Conservation (phyloP, 2,113 vertebrate genomes). For the Lepisosteus oculatus region DNA sequence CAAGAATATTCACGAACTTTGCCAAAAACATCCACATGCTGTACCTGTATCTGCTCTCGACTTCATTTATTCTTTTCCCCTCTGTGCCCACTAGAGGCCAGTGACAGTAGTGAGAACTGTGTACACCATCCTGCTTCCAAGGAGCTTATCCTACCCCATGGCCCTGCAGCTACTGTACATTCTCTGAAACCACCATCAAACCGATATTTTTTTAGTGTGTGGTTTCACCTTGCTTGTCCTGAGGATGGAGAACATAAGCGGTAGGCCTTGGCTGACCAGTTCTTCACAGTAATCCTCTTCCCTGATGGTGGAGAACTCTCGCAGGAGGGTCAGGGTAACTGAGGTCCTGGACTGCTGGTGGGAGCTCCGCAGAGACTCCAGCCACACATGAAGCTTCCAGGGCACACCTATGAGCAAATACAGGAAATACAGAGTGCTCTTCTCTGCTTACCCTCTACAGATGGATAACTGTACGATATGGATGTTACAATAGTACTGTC, state of each 20-base stretch:
- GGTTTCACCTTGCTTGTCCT: slow-evolving; percentile 80
- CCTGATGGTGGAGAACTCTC: slow-evolving; percentile 85
- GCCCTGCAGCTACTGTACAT: no score
- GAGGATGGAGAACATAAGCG: slow-evolving; percentile 87
- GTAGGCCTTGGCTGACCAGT: slow-evolving; percentile 78
- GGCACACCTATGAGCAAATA: slow-evolving; percentile 73
- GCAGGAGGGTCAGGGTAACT: slow-evolving; percentile 79
- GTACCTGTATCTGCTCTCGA: no score
- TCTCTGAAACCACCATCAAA: no score
- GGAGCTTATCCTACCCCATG: no score
- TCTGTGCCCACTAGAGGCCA: background rate
- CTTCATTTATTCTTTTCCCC: no score
- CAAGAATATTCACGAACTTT: no score
- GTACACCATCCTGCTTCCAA: no score
- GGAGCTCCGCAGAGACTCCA: slow-evolving; percentile 86
- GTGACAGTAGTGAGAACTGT: background rate
- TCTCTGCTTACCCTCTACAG: no score
- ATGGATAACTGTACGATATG: no score
- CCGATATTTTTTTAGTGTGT: background rate
- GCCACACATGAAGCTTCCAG: slow-evolving; percentile 95
- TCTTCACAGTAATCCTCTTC: slow-evolving; percentile 92
- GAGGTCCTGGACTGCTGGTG: slow-evolving; percentile 83
- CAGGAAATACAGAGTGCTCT: background rate
- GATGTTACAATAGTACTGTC: no score
- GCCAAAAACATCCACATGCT: no score